Base-by-base conservation (phyloP, 2,888 invertebrate species). In the Proisotoma minuta region DNA sequence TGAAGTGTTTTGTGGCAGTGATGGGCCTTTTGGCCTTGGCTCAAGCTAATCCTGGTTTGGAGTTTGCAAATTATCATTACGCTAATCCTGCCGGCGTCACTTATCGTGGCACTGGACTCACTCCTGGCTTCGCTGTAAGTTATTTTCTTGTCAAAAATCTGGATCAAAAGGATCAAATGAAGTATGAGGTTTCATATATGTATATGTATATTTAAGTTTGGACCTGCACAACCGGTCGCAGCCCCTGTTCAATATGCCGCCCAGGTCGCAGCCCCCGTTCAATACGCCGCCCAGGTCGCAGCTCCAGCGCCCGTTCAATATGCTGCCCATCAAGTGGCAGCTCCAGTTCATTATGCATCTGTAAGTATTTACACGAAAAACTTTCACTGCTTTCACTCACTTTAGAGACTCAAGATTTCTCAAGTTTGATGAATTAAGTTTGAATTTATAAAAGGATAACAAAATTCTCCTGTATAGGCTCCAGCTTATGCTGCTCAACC, bases 41-140 rank as follows among this genome's bases (percentile, higher is more conserved):
- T 50, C 60, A 59, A 50, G 72, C 70, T 43, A 57, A 47, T 28
- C 65, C 60, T 29, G 65, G 62, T 52, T 60, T 58, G 51, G 12
- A 26, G 28, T 71, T 76, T 22, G 76, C 80, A n/a, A 75, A 76
- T 49, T 77, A 80, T 75, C 79, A 80, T n/a, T 81, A 78, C 72
- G 73, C 77, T 34, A 82, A 79, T 77, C 82, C 83, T 4, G 83
- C 82, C 3, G 82, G 81, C 66, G 81, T 83, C 10, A 82, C 80
- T 22, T 82, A 82, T 73, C 57, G 66, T 53, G 71, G 71, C 64
- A 63, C 64, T 56, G 70, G 69, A 64, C 56, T 62, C 57, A 48
- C 60, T 23, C 58, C 67, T 20, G 63, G 60, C 15, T 56, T 62
- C 61, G 57, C 60, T 48, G 71, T 71, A 66, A 69, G 66, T n/a